These are phyloP conservation scores for Chelonus insularis DNA, from an alignment of 1,140 invertebrate species.

Conservation along the genomic window DNA sequence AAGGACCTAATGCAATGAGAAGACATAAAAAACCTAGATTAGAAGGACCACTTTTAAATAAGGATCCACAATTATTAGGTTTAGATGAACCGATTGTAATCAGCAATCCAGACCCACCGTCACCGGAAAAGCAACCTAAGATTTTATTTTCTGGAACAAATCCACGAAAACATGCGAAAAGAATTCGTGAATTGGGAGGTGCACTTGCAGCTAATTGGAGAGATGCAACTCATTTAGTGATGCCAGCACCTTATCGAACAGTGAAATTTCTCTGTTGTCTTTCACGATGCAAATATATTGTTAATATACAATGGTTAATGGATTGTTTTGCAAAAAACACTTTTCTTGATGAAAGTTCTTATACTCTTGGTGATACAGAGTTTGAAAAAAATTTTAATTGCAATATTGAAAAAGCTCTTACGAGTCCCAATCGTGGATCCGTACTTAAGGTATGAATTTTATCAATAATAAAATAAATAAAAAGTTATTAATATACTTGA, in stretches of 20 bases:
- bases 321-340: constrained; percentile 75
- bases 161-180: constrained; percentile 61
- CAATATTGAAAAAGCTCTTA: constrained; percentile 74
- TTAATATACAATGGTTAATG: constrained; percentile 81
- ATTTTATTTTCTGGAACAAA: constrained; percentile 60
- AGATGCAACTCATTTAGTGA: constrained; percentile 87
- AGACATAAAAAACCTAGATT: constrained; percentile 56
- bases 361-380: constrained; percentile 71
- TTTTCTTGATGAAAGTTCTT: constrained; percentile 76
- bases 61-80: constrained; percentile 54
- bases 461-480: constrained; percentile 30
- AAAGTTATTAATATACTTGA: no score
- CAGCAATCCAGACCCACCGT: constrained; percentile 57
- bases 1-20: constrained; percentile 57
- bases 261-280: constrained; percentile 85
- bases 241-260: constrained; percentile 75
- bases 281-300: constrained; percentile 74
- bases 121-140: constrained; percentile 55
- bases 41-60: constrained; percentile 49
- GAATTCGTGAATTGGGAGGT: constrained; percentile 76
- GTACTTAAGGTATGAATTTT: constrained; percentile 61
- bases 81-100: constrained; percentile 53
- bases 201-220: constrained; percentile 68
- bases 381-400: constrained; percentile 81
- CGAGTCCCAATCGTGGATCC: constrained; percentile 60